A percentile compares a stretch with the other conserved stretches of the same genome.
Conservation (phyloP, 2,797 vertebrate genomes). For the Amniataba percoides region DNA sequence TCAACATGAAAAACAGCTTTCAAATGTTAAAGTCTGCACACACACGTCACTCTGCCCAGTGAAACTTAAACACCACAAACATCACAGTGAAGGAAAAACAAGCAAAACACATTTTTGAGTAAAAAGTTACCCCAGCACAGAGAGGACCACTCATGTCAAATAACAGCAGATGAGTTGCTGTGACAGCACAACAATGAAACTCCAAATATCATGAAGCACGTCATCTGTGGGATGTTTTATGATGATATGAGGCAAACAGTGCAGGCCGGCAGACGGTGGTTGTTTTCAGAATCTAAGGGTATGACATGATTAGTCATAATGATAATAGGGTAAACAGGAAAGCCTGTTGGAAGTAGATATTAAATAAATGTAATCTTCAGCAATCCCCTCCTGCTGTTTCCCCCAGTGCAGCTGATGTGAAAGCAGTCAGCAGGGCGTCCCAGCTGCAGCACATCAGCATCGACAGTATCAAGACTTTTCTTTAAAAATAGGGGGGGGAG, state of each 20-base stretch:
- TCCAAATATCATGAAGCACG: neutral
- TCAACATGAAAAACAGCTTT: neutral
- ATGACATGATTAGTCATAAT: slow-evolving; percentile 16
- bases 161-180: slow-evolving; percentile 4
- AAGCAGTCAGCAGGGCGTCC: slow-evolving; percentile 15
- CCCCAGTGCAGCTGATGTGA: slow-evolving; percentile 19
- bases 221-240: neutral
- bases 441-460: slow-evolving; percentile 11
- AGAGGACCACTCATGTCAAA: neutral
- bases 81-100: neutral
- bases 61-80: neutral
- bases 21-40: neutral
- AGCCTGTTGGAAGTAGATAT: slow-evolving; percentile 27
- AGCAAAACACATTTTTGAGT: neutral
- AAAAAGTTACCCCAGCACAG: slow-evolving; percentile 8
- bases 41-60: neutral
- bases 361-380: slow-evolving; percentile 31
- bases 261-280: neutral
- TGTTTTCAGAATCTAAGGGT: slow-evolving; percentile 10
- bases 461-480: neutral
- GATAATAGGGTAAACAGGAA: slow-evolving; percentile 33
- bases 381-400: slow-evolving; percentile 16
- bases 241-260: neutral
- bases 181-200: neutral
- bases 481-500: neutral